A percentile compares a stretch with the other conserved stretches of the same genome.
These are phyloP conservation scores for Melanotaenia duboulayi DNA, from an alignment of 2,113 vertebrate genomes.

Conservation along the genomic window DNA sequence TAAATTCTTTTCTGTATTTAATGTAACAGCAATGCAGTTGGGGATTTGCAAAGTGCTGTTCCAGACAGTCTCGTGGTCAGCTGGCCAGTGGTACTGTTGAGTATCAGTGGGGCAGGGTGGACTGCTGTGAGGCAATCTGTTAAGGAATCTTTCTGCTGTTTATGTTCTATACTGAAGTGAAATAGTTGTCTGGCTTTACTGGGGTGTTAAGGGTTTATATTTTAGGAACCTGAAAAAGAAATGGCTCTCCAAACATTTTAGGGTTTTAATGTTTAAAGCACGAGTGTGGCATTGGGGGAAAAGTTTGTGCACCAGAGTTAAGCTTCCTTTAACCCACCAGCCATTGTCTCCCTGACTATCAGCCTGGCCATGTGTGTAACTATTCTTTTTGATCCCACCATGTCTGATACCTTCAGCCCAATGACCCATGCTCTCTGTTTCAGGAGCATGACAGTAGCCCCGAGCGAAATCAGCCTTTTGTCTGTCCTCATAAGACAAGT, in stretches of 20 bases:
- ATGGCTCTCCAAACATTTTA: neutral
- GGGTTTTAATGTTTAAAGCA: constrained; percentile 8
- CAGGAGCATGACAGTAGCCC: constrained; percentile 61
- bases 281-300: constrained; percentile 15
- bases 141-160: constrained; percentile 21
- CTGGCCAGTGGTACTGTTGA: constrained; percentile 21
- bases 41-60: constrained; percentile 25
- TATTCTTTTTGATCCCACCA: constrained; percentile 60
- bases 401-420: constrained; percentile 69
- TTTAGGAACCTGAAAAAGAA: neutral
- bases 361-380: constrained; percentile 37
- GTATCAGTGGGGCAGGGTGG: constrained; percentile 53
- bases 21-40: neutral
- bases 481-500: constrained; percentile 60
- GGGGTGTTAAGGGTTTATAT: too few species aligned
- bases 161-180: neutral
- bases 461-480: constrained; percentile 69
- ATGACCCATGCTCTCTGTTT: constrained; percentile 73
- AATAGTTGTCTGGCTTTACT: neutral
- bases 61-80: constrained; percentile 48
- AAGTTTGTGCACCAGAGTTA: constrained; percentile 7
- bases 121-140: constrained; percentile 45
- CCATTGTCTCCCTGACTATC: constrained; percentile 41
- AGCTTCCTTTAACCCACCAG: constrained; percentile 47
- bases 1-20: neutral